Percentiles rank a stretch among this genome's conserved stretches.
These are phyloP conservation scores for Epiblema foenella DNA, from an alignment of 2,888 invertebrate species.

Conservation along the genomic window DNA sequence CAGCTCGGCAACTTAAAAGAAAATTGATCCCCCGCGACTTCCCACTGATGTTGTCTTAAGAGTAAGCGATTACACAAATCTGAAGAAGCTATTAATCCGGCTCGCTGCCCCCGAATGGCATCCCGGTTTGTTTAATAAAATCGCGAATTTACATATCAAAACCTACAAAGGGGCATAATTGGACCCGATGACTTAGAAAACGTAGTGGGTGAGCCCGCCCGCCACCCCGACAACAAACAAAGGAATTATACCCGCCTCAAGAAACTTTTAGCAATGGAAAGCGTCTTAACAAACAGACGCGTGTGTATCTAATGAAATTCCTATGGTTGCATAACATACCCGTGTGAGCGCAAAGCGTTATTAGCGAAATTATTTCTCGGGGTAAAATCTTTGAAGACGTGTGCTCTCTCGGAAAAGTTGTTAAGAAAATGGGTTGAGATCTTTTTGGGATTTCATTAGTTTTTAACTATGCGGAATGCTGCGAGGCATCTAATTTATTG, in stretches of 20 bases:
- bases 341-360: slow-evolving; percentile 80
- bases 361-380: slow-evolving; percentile 83
- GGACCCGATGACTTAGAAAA: slow-evolving; percentile 86
- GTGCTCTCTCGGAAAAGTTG: slow-evolving; percentile 84
- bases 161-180: slow-evolving; percentile 86
- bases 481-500: slow-evolving; percentile 82
- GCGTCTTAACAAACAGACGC: slow-evolving; percentile 85
- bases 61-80: slow-evolving; percentile 85
- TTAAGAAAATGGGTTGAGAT: slow-evolving; percentile 85
- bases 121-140: slow-evolving; percentile 85
- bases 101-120: slow-evolving; percentile 84
- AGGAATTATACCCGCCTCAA: slow-evolving; percentile 86
- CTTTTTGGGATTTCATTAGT: slow-evolving; percentile 84
- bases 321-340: slow-evolving; percentile 85
- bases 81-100: slow-evolving; percentile 84
- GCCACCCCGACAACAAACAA: slow-evolving; percentile 82
- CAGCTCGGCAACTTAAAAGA: slow-evolving; percentile 55
- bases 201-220: slow-evolving; percentile 79
- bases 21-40: slow-evolving; percentile 73
- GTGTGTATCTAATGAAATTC: slow-evolving; percentile 86
- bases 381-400: slow-evolving; percentile 84
- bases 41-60: slow-evolving; percentile 80
- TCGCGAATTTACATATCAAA: slow-evolving; percentile 85
- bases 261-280: slow-evolving; percentile 86
- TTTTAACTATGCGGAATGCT: slow-evolving; percentile 82